Percentiles rank a stretch among this genome's conserved stretches.
Conservation (phyloP, 1,140 invertebrate species). For the Drosophila mojavensis region DNA sequence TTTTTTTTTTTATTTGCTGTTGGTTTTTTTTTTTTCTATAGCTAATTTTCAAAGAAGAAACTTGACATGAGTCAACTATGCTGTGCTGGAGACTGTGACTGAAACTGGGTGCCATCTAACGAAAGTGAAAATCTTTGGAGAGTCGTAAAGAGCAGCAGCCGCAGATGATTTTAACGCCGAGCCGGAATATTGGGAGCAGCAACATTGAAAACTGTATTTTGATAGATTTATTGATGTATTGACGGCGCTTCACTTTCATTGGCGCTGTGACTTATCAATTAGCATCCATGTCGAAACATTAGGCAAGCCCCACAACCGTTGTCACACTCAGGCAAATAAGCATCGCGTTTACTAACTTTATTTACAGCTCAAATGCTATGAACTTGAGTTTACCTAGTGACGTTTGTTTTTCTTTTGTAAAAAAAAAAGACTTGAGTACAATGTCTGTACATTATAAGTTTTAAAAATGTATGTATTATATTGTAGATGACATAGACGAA, state of each 20-base stretch:
- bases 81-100: constrained; percentile 19
- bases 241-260: constrained; percentile 38
- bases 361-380: not conserved
- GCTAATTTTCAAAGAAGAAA: constrained; percentile 40
- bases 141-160: not conserved
- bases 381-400: not conserved
- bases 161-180: not conserved
- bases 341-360: not conserved
- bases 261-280: constrained; percentile 31
- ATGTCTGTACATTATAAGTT: too few relatives aligned
- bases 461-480: too few relatives aligned
- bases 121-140: constrained; percentile 46
- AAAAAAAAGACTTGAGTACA: too few relatives aligned
- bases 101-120: constrained; percentile 24
- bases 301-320: constrained; percentile 10
- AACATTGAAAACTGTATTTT: constrained; percentile 22
- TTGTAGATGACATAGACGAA: too few relatives aligned
- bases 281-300: constrained; percentile 27
- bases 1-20: not conserved
- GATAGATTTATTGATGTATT: constrained; percentile 28
- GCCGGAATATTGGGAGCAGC: constrained; percentile 26
- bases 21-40: not conserved
- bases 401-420: too few relatives aligned
- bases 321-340: not conserved
- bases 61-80: constrained; percentile 26